A percentile compares a stretch with the other conserved stretches of the same genome.
These are phyloP conservation scores for Vanessa cardui DNA, from an alignment of 2,888 invertebrate genomes.

Conservation along the genomic window DNA sequence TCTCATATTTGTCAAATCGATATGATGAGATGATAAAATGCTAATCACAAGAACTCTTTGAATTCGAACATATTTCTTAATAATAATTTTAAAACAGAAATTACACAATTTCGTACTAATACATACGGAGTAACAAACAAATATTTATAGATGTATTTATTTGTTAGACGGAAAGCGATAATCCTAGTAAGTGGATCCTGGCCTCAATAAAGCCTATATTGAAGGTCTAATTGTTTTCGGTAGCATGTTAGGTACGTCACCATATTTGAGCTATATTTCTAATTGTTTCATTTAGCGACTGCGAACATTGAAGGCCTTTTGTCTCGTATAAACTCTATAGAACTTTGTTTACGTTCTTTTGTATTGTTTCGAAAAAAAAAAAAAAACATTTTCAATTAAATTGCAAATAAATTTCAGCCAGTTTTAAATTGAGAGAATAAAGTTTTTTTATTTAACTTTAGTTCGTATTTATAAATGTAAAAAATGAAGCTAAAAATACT, in stretches of 20 bases:
- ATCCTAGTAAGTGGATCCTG: conserved; percentile 60
- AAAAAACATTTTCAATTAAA: too few species aligned
- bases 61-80: too few species aligned
- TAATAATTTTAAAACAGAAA: too few species aligned
- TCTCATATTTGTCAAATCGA: too few species aligned
- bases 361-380: too few species aligned
- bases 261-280: conserved; percentile 64
- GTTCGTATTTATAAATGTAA: too few species aligned
- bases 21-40: too few species aligned
- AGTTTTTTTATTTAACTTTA: too few species aligned
- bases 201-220: conserved; percentile 57
- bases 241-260: conserved; percentile 59
- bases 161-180: conserved; percentile 50
- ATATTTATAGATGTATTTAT: background rate
- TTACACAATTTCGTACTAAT: background rate
- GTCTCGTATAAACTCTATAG: conserved; percentile 31
- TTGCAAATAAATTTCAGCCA: too few species aligned
- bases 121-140: background rate
- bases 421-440: too few species aligned
- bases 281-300: conserved; percentile 68
- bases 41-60: too few species aligned
- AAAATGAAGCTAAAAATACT: too few species aligned
- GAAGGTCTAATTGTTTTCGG: conserved; percentile 71
- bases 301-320: conserved; percentile 53
- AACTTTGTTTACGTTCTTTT: background rate